A percentile compares a stretch with the other conserved stretches of the same genome.
Evolutionary conservation across 2,113 vertebrate species (phyloP).

Genomic region (Ascaphus truei): DNA sequence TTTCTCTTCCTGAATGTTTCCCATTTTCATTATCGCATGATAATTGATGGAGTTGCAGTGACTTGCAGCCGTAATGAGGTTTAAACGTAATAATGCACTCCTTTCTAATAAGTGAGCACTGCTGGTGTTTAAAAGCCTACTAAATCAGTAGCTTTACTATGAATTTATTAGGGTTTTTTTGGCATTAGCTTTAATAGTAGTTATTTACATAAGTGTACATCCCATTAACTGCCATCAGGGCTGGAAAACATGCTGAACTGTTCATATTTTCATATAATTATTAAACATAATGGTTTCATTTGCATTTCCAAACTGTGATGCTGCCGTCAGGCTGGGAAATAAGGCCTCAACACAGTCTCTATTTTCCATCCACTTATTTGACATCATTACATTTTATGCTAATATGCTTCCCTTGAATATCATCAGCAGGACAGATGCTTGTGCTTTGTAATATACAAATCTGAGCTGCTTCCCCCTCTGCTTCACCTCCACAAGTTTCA

Average conservation of each 20-base stretch:
- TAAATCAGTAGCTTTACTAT: constrained; percentile 83
- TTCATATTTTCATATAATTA: constrained; percentile 87
- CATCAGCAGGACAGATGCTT: constrained; percentile 80
- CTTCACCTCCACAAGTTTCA: constrained; percentile 52
- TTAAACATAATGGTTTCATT: constrained; percentile 84
- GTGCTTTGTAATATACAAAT: constrained; percentile 78
- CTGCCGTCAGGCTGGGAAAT: constrained; percentile 78
- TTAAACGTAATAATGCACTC: constrained; percentile 78
- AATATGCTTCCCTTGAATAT: constrained; percentile 72
- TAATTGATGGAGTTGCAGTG: constrained; percentile 79
- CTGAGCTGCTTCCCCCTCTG: constrained; percentile 59
- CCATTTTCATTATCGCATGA: constrained; percentile 77
- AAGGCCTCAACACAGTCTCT: constrained; percentile 74
- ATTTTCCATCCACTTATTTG: constrained; percentile 81
- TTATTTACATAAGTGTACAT: constrained; percentile 85
- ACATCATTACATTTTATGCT: constrained; percentile 81
- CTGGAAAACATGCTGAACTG: constrained; percentile 84
- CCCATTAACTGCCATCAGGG: constrained; percentile 81
- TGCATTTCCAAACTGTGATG: constrained; percentile 82
- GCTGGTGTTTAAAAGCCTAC: constrained; percentile 78
- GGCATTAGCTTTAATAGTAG: constrained; percentile 84
- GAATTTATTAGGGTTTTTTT: constrained; percentile 79
- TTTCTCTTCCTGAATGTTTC: constrained; percentile 46
- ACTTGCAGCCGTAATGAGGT: constrained; percentile 79
- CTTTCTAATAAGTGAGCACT: constrained; percentile 80